A percentile compares a stretch with the other conserved stretches of the same genome.
phyloP scores from a whole-genome alignment of 2,113 vertebrate species.

The Ochotona princeps region DNA sequence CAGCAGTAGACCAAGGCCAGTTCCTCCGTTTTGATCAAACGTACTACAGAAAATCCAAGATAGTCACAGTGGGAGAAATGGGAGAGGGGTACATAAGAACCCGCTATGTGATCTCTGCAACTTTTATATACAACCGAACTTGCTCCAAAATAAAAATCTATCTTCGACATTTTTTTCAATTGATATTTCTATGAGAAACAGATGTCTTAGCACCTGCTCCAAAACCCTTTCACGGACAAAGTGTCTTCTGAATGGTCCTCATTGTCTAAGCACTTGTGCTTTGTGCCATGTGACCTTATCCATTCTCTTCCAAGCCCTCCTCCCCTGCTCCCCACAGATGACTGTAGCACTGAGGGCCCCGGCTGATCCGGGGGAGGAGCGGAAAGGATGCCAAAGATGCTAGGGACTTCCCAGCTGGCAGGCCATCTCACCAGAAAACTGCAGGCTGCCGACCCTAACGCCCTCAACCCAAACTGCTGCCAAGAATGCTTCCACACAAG shows the following conservation, averaged over 20 bases:
- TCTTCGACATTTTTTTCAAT: not conserved
- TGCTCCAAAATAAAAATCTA: not conserved
- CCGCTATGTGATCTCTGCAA: not conserved
- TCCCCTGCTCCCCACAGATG: too few relatives aligned
- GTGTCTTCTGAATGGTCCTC: not conserved
- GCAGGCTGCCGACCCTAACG: too few relatives aligned
- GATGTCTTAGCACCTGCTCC: not conserved
- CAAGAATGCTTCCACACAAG: not conserved
- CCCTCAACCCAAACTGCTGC: not conserved
- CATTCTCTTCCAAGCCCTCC: not conserved
- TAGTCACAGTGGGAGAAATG: not conserved
- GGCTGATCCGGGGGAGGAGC: not conserved
- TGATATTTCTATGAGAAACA: not conserved
- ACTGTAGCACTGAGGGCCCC: too few relatives aligned
- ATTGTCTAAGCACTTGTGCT: too few relatives aligned
- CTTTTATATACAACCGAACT: slow-evolving; percentile 14
- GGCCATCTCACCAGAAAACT: not conserved
- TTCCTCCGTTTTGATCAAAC: not conserved
- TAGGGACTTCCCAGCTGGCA: not conserved
- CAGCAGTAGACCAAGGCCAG: not conserved
- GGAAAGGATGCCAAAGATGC: not conserved
- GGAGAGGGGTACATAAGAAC: not conserved
- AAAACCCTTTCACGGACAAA: not conserved
- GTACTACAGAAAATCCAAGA: not conserved
- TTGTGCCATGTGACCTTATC: not conserved